Base-by-base conservation (phyloP, 2,888 invertebrate species). In the Camponotus fellah region DNA sequence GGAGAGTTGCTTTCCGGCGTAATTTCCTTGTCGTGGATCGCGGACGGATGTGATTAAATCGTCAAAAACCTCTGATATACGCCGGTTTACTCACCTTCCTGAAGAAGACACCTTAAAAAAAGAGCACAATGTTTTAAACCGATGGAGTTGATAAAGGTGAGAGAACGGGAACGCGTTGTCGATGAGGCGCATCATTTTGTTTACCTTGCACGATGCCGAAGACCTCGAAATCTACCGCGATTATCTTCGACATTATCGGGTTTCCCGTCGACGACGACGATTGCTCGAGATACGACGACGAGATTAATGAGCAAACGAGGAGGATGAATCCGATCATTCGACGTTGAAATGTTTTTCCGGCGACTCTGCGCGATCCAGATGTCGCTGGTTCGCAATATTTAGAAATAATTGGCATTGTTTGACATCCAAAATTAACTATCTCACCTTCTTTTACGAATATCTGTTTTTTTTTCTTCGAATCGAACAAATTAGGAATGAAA, bases 91-190 rank as follows among this genome's bases (percentile, higher is more conserved):
- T 92, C 87, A 95, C 95, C 93, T 95, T 95, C 80, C 95, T 89
- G 87, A 95, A 95, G 92, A 94, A 95, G 12, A 95, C 95, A 84
- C 95, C 95, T 95, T 88, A 8, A 37, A 93, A 93, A 62, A 74
- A 72, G 21, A 82, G 53, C 69, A 9, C 0, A 6, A 9, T 53
- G 17, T 10, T 1, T 76, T 85, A 58, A 86, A 34, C 56, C 14
- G 60, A 46, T 40, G 6, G 14, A 17, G 26, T 1, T 9, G 4
- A 62, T 3, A 32, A 8, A 53, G 17, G 40, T 34, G 40, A 32
- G 26, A 58, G 26, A 10, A 65, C 2, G 6, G 32, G 46, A 32
- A 9, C 34, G 49, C 8, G 2, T 26, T 26, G 14, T 3, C 37
- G n/a, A 3, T 14, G 21, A n/a, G 14, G n/a, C 3, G 1, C 17